A percentile compares a stretch with the other conserved stretches of the same genome.
Evolutionary conservation across 2,888 invertebrate species (phyloP).

Genomic region (Parapristionchus giblindavisi): DNA sequence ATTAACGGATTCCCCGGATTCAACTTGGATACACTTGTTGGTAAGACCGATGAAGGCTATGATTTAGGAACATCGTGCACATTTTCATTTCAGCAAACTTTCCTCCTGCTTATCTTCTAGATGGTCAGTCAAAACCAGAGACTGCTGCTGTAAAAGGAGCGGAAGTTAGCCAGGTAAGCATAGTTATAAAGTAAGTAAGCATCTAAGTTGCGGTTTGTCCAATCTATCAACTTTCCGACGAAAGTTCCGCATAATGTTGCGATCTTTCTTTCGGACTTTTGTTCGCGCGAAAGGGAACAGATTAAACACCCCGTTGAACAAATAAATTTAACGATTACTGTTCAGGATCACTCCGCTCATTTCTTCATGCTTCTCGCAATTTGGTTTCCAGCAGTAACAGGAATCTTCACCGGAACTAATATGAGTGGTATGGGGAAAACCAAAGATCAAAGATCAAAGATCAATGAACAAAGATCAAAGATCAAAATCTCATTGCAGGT

Average conservation of each 20-base stretch:
- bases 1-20: constrained; percentile 89
- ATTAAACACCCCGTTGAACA: no score
- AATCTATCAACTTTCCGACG: no score
- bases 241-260: no score
- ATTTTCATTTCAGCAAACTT: constrained; percentile 36
- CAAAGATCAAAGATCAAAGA: neutral
- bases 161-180: constrained; percentile 73
- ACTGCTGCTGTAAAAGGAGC: constrained; percentile 53
- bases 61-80: constrained; percentile 42
- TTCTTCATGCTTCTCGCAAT: constrained; percentile 97
- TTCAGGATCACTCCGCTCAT: constrained; percentile 83
- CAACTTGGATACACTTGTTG: constrained; percentile 87
- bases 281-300: no score
- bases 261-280: no score
- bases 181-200: neutral
- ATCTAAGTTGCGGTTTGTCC: no score
- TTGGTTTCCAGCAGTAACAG: constrained; percentile 99
- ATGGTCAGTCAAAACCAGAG: constrained; percentile 61
- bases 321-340: no score
- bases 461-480: neutral
- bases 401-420: constrained; percentile 99
- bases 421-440: constrained; percentile 78
- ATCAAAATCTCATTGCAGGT: constrained; percentile 77
- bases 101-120: constrained; percentile 52
- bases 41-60: constrained; percentile 71